phyloP scores from a whole-genome alignment of 2,888 invertebrate species.

The Chrysolina haemoptera region DNA sequence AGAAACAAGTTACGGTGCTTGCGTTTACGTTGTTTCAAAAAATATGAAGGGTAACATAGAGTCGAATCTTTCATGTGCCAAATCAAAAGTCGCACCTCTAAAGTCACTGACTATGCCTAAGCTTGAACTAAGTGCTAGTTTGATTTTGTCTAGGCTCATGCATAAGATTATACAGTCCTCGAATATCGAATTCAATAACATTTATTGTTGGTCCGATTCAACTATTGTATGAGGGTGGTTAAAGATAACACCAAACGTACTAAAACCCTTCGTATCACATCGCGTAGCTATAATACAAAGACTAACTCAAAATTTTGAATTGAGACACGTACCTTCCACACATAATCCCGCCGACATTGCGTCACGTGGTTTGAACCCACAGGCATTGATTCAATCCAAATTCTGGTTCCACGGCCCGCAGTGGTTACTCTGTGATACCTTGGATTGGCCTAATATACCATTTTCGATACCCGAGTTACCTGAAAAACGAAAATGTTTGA shows the following conservation, averaged over 20 bases:
- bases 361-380: background rate
- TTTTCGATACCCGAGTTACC: background rate
- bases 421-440: background rate
- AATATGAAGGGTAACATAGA: too few species aligned
- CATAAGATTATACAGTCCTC: background rate
- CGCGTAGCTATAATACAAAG: background rate
- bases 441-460: background rate
- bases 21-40: too few species aligned
- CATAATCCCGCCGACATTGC: background rate
- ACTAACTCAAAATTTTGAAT: background rate
- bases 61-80: too few species aligned
- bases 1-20: too few species aligned
- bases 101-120: too few species aligned
- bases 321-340: background rate
- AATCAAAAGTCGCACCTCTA: too few species aligned
- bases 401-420: background rate
- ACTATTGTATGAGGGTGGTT: background rate
- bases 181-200: background rate
- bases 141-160: too few species aligned
- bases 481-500: background rate
- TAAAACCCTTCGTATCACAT: background rate
- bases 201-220: background rate
- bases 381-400: background rate
- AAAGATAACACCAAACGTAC: background rate
- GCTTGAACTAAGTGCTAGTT: too few species aligned